Conservation (phyloP, 2,888 invertebrate species). For the Meloe dianella region DNA sequence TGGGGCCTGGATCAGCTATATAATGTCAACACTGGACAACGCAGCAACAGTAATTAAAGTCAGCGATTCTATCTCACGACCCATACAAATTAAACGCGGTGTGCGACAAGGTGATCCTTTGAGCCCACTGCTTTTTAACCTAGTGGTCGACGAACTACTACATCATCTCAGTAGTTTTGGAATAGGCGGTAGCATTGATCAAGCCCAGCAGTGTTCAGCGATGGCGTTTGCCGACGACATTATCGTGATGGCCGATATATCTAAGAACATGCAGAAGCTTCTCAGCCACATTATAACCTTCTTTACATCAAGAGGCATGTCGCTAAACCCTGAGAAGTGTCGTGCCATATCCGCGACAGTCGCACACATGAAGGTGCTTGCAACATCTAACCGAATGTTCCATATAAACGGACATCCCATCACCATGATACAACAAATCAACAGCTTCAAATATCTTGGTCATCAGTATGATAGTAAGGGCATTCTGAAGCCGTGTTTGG, state of each 20-base stretch:
- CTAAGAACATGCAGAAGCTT: background rate
- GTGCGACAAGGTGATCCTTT: background rate
- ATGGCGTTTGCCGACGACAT: slow-evolving; percentile 27
- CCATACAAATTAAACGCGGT: background rate
- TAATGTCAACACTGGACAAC: background rate
- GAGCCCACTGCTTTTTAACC: background rate
- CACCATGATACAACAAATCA: background rate
- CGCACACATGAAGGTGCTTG: slow-evolving; percentile 6
- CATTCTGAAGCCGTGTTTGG: background rate
- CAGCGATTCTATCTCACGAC: background rate
- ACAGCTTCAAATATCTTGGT: slow-evolving; percentile 14
- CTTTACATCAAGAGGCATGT: background rate
- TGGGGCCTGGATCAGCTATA: background rate
- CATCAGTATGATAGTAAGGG: slow-evolving; percentile 7
- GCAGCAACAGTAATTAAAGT: background rate
- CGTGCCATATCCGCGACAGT: background rate
- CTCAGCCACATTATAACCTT: background rate
- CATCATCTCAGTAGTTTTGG: no score
- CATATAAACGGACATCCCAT: slow-evolving; percentile 26
- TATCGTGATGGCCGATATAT: slow-evolving; percentile 10
- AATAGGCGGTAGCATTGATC: background rate
- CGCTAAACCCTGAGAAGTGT: background rate
- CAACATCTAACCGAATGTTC: slow-evolving; percentile 19
- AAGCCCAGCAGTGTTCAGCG: background rate
- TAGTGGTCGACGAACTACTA: background rate